These are phyloP conservation scores for Pygoscelis adeliae DNA, from an alignment of 2,113 vertebrate species.

Conservation along the genomic window DNA sequence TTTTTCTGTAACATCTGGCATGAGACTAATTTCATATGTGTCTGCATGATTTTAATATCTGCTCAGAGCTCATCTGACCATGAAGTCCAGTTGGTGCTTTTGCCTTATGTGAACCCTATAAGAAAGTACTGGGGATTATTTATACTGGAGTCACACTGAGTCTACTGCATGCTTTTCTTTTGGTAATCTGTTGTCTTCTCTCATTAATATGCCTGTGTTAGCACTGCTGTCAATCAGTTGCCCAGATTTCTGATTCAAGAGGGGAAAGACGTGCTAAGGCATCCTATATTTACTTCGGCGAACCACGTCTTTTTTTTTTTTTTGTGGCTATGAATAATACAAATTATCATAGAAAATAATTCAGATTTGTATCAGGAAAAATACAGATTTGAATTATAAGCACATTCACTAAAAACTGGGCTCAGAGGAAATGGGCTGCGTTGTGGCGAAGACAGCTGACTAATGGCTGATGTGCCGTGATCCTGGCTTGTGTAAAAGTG, in stretches of 20 bases:
- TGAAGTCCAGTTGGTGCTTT: background rate
- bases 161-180: slow-evolving; percentile 2
- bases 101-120: background rate
- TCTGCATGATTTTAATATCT: slow-evolving; percentile 37
- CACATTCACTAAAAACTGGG: background rate
- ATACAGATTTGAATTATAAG: background rate
- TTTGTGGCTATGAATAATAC: background rate
- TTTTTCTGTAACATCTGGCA: slow-evolving; percentile 16
- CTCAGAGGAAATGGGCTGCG: background rate
- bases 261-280: background rate
- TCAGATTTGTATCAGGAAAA: background rate
- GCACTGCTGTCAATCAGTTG: background rate
- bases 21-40: slow-evolving; percentile 31
- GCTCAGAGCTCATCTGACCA: background rate
- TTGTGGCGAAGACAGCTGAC: background rate
- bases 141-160: background rate
- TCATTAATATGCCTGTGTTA: background rate
- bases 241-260: background rate
- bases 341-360: background rate
- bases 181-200: slow-evolving; percentile 15
- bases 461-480: background rate
- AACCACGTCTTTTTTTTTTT: background rate
- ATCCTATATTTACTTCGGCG: background rate
- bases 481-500: background rate
- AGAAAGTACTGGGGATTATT: background rate